phyloP scores from a whole-genome alignment of 2,888 invertebrate genomes.

The Calliphora vomitoria region DNA sequence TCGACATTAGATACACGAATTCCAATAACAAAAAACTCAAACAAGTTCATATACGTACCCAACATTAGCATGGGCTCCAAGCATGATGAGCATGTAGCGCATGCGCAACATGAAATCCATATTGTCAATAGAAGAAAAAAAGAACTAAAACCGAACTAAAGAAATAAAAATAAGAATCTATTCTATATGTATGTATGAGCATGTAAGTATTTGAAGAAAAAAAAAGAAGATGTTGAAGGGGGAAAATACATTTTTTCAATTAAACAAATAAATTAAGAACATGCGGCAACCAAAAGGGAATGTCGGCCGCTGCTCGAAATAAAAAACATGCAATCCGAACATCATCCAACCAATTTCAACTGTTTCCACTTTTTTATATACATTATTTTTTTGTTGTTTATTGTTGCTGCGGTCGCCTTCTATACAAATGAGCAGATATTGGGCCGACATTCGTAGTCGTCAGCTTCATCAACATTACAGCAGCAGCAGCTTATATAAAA shows the following conservation, averaged over 20 bases:
- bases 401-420: slow-evolving; percentile 66
- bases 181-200: neutral
- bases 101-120: slow-evolving; percentile 68
- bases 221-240: slow-evolving; percentile 59
- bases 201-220: slow-evolving; percentile 26
- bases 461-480: slow-evolving; percentile 74
- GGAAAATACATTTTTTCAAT: slow-evolving; percentile 82
- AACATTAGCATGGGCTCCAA: slow-evolving; percentile 44
- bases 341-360: slow-evolving; percentile 76
- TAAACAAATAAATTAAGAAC: slow-evolving; percentile 82
- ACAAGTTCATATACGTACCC: neutral
- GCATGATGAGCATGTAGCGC: slow-evolving; percentile 58
- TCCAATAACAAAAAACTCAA: slow-evolving; percentile 23
- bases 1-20: slow-evolving; percentile 45
- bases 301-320: slow-evolving; percentile 60
- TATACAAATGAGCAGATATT: slow-evolving; percentile 58
- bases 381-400: slow-evolving; percentile 46
- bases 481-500: slow-evolving; percentile 70
- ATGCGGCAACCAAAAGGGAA: slow-evolving; percentile 72
- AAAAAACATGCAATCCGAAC: slow-evolving; percentile 75
- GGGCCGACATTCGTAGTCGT: slow-evolving; percentile 61
- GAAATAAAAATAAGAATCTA: neutral
- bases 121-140: slow-evolving; percentile 21
- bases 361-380: slow-evolving; percentile 58
- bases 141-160: neutral